These are phyloP conservation scores for Prionace glauca DNA, from an alignment of 2,797 vertebrate species.

Conservation along the genomic window DNA sequence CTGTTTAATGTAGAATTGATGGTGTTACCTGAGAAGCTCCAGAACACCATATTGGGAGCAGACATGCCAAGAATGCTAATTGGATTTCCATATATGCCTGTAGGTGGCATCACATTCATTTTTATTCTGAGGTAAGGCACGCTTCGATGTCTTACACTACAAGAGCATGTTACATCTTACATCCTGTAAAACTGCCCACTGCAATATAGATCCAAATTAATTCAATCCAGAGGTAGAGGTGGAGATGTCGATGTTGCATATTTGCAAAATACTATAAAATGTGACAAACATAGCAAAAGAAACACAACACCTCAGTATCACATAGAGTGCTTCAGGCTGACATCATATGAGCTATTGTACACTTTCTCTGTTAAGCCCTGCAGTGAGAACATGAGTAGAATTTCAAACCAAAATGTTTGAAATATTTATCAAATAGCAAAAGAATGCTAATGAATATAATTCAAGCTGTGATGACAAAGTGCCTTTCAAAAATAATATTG, in stretches of 20 bases:
- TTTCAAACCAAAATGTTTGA: not conserved
- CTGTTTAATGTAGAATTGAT: not conserved
- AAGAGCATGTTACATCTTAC: not conserved
- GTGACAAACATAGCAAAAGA: not conserved
- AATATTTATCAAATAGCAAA: not conserved
- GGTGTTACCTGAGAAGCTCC: not conserved
- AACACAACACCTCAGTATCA: not conserved
- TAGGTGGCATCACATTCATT: constrained; percentile 28
- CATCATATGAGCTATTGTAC: not conserved
- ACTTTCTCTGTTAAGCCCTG: not conserved
- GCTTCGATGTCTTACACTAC: not conserved
- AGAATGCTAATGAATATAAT: not conserved
- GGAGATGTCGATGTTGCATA: not conserved
- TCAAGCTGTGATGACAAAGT: not conserved
- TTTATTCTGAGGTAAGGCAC: not conserved
- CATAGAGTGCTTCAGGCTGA: not conserved
- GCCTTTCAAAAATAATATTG: not conserved
- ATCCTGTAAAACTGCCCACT: not conserved
- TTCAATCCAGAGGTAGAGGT: not conserved
- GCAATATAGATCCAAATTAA: not conserved
- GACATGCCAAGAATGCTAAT: not conserved
- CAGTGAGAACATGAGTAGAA: not conserved
- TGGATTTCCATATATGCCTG: not conserved
- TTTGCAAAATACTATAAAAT: not conserved
- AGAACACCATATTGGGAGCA: not conserved